Evolutionary conservation across 2,888 invertebrate genomes (phyloP).

Genomic region (Achlya flavicornis): DNA sequence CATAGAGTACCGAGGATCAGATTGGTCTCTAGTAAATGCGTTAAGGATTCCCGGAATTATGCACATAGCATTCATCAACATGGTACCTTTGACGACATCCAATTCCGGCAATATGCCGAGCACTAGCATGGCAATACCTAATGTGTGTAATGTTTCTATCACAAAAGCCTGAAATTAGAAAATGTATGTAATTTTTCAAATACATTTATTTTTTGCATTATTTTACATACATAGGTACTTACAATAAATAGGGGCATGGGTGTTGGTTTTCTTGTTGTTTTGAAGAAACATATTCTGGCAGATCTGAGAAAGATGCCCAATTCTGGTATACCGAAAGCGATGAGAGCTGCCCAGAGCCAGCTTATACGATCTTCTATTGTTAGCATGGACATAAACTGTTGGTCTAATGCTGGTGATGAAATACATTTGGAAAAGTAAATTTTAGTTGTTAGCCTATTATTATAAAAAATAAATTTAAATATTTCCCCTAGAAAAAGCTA

Average conservation of each 20-base stretch:
- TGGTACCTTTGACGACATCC: constrained; percentile 91
- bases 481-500: too few species aligned
- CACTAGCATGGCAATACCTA: constrained; percentile 90
- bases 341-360: constrained; percentile 92
- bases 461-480: too few species aligned
- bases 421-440: constrained; percentile 13
- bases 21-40: constrained; percentile 73
- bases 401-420: constrained; percentile 81
- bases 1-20: constrained; percentile 58
- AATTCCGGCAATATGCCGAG: constrained; percentile 91
- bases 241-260: constrained; percentile 83
- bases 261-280: constrained; percentile 85
- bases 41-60: constrained; percentile 91
- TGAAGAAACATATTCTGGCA: constrained; percentile 88
- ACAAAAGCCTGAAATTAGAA: constrained; percentile 79
- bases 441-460: background rate
- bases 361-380: constrained; percentile 86
- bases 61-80: constrained; percentile 93
- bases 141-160: constrained; percentile 91
- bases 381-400: constrained; percentile 85
- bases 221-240: constrained; percentile 34
- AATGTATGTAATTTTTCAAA: background rate
- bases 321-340: constrained; percentile 91
- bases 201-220: background rate
- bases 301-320: constrained; percentile 88